Conservation (phyloP, 2,797 vertebrate genomes). For the Cynopterus sphinx region DNA sequence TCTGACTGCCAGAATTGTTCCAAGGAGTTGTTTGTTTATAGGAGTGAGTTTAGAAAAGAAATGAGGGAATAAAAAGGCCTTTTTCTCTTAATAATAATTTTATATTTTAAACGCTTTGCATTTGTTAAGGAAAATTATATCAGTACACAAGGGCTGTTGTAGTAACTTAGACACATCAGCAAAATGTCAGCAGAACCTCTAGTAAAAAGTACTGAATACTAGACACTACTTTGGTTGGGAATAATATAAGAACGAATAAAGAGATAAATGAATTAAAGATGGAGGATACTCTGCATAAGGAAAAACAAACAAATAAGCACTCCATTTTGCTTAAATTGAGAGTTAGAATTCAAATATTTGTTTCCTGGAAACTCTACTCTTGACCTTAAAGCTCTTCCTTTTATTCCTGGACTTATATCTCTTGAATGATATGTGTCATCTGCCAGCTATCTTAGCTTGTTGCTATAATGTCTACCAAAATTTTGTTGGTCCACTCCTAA, state of each 20-base stretch:
- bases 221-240: not conserved
- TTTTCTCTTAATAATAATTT: slow-evolving; percentile 28
- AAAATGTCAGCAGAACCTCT: not conserved
- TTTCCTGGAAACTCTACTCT: not conserved
- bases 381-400: not conserved
- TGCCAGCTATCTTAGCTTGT: not conserved
- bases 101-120: slow-evolving; percentile 27
- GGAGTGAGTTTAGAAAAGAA: slow-evolving; percentile 42
- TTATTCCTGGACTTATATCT: slow-evolving; percentile 6
- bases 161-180: not conserved
- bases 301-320: not conserved
- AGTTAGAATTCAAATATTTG: slow-evolving; percentile 37
- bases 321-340: not conserved
- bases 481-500: not conserved
- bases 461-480: not conserved
- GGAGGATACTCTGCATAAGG: not conserved
- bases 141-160: not conserved
- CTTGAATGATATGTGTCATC: not conserved
- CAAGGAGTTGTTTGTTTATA: slow-evolving; percentile 37
- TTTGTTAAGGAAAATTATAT: slow-evolving; percentile 44
- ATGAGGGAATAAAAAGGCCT: not conserved
- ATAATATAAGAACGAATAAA: slow-evolving; percentile 3
- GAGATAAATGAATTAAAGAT: not conserved
- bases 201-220: not conserved
- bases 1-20: slow-evolving; percentile 49